These are phyloP conservation scores for Lottia scabra DNA, from an alignment of 2,888 invertebrate genomes.

Conservation along the genomic window DNA sequence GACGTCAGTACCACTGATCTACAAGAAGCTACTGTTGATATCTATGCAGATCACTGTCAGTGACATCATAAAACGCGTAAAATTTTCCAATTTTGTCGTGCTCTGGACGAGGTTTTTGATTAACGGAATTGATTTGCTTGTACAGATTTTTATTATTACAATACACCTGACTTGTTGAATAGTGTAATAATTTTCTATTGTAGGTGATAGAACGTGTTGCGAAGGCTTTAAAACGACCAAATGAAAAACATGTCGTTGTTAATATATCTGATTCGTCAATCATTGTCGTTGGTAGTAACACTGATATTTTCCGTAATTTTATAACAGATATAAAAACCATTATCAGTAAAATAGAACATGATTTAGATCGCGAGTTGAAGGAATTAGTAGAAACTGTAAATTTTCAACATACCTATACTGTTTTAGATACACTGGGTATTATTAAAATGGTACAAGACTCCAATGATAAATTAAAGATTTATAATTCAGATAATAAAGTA, in stretches of 20 bases:
- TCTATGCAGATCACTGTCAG: too few species aligned
- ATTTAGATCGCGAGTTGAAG: slow-evolving; percentile 8
- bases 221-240: background rate
- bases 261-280: background rate
- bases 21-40: too few species aligned
- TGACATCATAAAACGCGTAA: too few species aligned
- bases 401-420: background rate
- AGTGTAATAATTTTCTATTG: too few species aligned
- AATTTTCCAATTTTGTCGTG: too few species aligned
- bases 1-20: too few species aligned
- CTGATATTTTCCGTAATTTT: background rate
- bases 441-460: slow-evolving; percentile 8
- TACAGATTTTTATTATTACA: too few species aligned
- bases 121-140: too few species aligned
- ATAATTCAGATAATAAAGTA: background rate
- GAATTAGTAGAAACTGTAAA: slow-evolving; percentile 8
- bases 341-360: background rate
- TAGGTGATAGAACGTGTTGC: too few species aligned
- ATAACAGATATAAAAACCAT: background rate
- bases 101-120: too few species aligned
- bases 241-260: background rate
- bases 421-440: background rate
- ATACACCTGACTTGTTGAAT: too few species aligned
- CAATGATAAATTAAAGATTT: slow-evolving; percentile 4
- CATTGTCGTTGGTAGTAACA: slow-evolving; percentile 10